Evolutionary conservation across 2,113 vertebrate genomes (phyloP), one percentile per base, ranked within the genome.

Genomic region (Uropsilus gracilis): DNA sequence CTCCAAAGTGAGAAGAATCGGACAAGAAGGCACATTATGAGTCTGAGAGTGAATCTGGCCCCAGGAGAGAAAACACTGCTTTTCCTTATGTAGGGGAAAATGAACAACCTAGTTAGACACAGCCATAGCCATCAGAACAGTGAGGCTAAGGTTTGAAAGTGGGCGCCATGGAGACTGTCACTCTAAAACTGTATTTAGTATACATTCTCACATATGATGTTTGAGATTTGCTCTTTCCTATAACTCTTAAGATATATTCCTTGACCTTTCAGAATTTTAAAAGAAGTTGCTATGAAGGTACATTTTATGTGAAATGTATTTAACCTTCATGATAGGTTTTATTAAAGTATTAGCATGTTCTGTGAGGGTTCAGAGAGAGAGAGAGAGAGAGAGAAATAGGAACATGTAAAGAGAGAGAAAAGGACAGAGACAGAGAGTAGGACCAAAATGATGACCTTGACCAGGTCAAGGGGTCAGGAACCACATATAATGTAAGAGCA

Each of bases 191-290:
- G 28, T 42, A 63, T 39, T 26, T 42, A 75, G 10, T 42, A 59
- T n/a, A n/a, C 88, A 86, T 91, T 75, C 53, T 75, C 53, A 82
- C 55, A 66, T 71, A 66, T 26, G 22, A 76, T 72, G 22, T 88
- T 37, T 71, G 61, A 90, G 28, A 80, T 81, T 44, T 85, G 53
- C 28, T 81, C 34, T 80, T 93, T 87, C 39, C 57, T 61, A 93
- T 28, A 22, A 24, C 6, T 48, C 4, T 17, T 17, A 16, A 11
- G 81, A 71, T 34, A 76, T 6, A 12, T 59, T 46, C 30, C 30
- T 71, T 85, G 61, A 32, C 14, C 66, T 96, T 96, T 87, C 66
- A 84, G 48, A 59, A 76, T 39, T 86, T 75, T 76, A 86, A 87
- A 95, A 78, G 20, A 61, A 78, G 7, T 87, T 71, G 87, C 2